Base-by-base conservation (phyloP, 2,888 invertebrate species). In the Pollenia griseotomentosa region DNA sequence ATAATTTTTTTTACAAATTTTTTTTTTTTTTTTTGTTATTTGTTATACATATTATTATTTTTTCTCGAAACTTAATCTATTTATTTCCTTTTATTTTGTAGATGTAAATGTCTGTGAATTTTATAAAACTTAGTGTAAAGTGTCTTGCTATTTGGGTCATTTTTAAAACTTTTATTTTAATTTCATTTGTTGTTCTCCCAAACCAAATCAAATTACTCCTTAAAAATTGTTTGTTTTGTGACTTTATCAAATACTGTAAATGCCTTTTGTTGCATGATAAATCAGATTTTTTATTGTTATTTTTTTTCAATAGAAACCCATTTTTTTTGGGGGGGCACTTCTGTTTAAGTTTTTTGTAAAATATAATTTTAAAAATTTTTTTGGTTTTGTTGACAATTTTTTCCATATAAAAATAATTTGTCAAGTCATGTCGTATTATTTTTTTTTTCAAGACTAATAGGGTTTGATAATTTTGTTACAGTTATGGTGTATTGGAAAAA, bases 371-470 rank as follows among this genome's bases (percentile, higher is more conserved):
- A n/a, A 55, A 59, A 11, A 19, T 42, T 65, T 85, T 66, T 77
- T 33, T 33, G 5, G 33, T 33, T 79, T 51, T 91, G 90, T 90
- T 91, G 91, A 91, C 91, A 92, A 90, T 91, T 90, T 88, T 85
- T 78, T 63, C 65, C 87, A 86, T 87, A 87, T 42, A 40, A 42
- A 68, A 68, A 10, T n/a, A 71, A 61, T 83, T 84, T 79, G 73
- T 53, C 88, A 78, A 89, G 88, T 90, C 89, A 92, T 91, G 90
- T 89, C 89, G 88, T 89, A 89, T 90, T 90, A 89, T 83, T 61
- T 51, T 48, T 75, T 51, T 78, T 57, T 48, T 44, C 8, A 19
- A 46, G 33, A 33, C 33, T 33, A 33, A 33, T 6, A 16, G 40
- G 59, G n/a, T 42, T 44, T 16, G 23, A 10, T 73, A 51, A 19